phyloP scores from a whole-genome alignment of 2,113 vertebrate genomes.

The Tetrao urogallus region DNA sequence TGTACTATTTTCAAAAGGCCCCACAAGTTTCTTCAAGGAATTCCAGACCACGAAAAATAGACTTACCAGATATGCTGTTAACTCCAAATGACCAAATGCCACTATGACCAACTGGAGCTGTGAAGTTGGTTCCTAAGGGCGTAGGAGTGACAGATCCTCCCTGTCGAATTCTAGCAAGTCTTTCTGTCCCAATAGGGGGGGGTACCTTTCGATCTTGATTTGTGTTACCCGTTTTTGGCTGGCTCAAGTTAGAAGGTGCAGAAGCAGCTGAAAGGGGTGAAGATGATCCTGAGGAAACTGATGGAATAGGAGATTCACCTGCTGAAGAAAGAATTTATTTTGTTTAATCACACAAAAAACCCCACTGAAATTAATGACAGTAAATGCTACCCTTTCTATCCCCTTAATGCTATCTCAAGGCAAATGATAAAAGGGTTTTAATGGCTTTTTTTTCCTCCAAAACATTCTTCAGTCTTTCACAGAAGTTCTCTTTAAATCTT shows the following conservation, averaged over 20 bases:
- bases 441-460: neutral
- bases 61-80: slow-evolving; percentile 90
- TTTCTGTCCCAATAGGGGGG: slow-evolving; percentile 94
- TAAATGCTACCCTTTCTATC: neutral
- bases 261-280: slow-evolving; percentile 91
- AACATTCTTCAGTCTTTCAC: neutral
- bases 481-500: neutral
- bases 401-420: neutral
- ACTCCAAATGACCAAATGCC: slow-evolving; percentile 99
- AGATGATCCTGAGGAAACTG: slow-evolving; percentile 92
- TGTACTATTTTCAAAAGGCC: rapidly evolving
- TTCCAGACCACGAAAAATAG: neutral
- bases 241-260: slow-evolving; percentile 86
- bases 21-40: rapidly evolving
- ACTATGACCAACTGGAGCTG: slow-evolving; percentile 93
- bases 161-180: slow-evolving; percentile 94
- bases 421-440: neutral
- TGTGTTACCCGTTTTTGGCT: slow-evolving; percentile 85
- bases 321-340: slow-evolving; percentile 79
- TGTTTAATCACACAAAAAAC: slow-evolving; percentile 73
- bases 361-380: neutral
- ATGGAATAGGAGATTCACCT: slow-evolving; percentile 95
- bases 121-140: slow-evolving; percentile 92
- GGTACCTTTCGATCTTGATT: slow-evolving; percentile 95
- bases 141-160: slow-evolving; percentile 93